A percentile compares a stretch with the other conserved stretches of the same genome.
Conservation (phyloP, 2,797 vertebrate genomes). For the Notolepis coatsorum region DNA sequence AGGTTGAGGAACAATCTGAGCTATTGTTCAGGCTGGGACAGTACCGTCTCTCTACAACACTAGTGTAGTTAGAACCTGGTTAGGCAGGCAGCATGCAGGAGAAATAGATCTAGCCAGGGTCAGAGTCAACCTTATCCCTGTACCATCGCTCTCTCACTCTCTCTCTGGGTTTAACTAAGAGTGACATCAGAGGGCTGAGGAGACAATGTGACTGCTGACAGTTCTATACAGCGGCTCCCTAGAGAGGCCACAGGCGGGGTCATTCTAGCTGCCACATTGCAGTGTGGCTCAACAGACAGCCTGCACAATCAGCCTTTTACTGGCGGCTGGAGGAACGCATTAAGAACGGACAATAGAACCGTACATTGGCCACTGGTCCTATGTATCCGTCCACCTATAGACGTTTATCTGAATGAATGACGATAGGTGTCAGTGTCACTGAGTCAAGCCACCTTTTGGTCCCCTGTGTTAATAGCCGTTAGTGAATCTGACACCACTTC, state of each 20-base stretch:
- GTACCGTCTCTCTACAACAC: no score
- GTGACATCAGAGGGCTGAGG: slow-evolving; percentile 72
- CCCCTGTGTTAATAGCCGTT: not conserved
- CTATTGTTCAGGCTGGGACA: no score
- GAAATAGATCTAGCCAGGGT: slow-evolving; percentile 37
- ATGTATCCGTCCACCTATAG: slow-evolving; percentile 7
- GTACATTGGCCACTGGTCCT: slow-evolving; percentile 6
- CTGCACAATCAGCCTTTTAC: slow-evolving; percentile 62
- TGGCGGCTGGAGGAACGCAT: slow-evolving; percentile 22
- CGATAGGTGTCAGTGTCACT: not conserved
- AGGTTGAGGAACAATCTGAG: no score
- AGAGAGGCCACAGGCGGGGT: slow-evolving; percentile 69
- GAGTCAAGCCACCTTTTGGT: not conserved
- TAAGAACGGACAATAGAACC: slow-evolving; percentile 43
- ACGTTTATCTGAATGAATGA: not conserved
- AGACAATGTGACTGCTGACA: slow-evolving; percentile 86
- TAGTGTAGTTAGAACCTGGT: slow-evolving; percentile 16
- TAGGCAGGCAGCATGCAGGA: slow-evolving; percentile 8
- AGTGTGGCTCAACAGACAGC: slow-evolving; percentile 20
- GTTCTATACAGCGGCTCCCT: slow-evolving; percentile 53
- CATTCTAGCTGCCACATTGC: slow-evolving; percentile 28
- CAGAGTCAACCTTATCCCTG: slow-evolving; percentile 42
- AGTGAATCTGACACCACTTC: not conserved
- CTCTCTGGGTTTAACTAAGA: slow-evolving; percentile 68
- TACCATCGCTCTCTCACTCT: slow-evolving; percentile 38